Percentiles rank a stretch among this genome's conserved stretches.
Evolutionary conservation across 2,113 vertebrate species (phyloP).

Genomic region (Eudyptes chrysolophus): DNA sequence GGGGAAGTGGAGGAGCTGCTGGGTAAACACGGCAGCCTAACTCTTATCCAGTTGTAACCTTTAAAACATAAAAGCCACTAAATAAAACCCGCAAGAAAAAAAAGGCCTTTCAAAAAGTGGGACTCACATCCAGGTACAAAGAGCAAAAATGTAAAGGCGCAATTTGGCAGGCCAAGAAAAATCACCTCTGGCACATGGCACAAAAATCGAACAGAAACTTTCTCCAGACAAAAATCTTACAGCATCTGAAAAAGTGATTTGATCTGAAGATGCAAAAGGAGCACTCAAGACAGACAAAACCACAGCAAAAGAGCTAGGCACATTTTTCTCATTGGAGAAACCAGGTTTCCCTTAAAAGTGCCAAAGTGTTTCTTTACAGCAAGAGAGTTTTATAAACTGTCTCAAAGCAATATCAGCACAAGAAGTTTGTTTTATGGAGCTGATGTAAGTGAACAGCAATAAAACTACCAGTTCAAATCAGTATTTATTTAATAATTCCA

Average conservation of each 20-base stretch:
- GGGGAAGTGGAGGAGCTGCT: background rate
- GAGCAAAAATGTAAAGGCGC: fast-evolving
- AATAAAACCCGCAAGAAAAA: background rate
- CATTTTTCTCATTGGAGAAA: background rate
- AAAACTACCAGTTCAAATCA: background rate
- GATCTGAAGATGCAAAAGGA: background rate
- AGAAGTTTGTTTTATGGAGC: background rate
- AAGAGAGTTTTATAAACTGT: background rate
- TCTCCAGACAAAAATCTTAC: background rate
- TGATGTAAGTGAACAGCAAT: background rate
- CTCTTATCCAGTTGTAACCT: background rate
- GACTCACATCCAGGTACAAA: fast-evolving
- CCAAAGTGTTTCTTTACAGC: background rate
- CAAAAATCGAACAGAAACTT: background rate
- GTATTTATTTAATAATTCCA: background rate
- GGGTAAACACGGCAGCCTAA: background rate
- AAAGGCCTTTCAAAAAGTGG: background rate
- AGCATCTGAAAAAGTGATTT: background rate
- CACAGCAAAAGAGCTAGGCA: background rate
- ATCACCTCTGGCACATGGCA: background rate
- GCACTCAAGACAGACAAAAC: background rate
- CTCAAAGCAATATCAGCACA: background rate
- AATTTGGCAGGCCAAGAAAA: background rate
- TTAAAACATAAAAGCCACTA: background rate
- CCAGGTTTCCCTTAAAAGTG: background rate